Evolutionary conservation across 37 sponge, comb jelly and placozoan genomes (phyloP).

Genomic region (Cliona cf. orientalis): DNA sequence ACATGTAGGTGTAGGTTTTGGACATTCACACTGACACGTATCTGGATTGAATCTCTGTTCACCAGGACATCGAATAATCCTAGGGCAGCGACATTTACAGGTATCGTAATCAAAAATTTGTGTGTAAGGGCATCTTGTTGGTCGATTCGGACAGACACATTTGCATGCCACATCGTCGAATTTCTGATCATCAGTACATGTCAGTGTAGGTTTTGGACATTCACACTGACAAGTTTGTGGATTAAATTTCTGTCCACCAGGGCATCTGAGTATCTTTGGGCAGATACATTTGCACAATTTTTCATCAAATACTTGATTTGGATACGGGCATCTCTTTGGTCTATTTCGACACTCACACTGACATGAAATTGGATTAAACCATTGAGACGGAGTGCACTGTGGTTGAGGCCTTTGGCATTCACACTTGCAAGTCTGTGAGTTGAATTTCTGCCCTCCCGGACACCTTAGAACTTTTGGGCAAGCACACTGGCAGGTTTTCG

Average conservation of each 20-base stretch:
- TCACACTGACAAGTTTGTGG: slow-evolving; percentile 26
- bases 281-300: slow-evolving; percentile 35
- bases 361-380: not conserved
- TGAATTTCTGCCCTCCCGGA: no score
- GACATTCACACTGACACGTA: slow-evolving; percentile 36
- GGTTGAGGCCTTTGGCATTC: not conserved
- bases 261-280: slow-evolving; percentile 1
- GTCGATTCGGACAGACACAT: slow-evolving; percentile 23
- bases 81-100: slow-evolving; percentile 19
- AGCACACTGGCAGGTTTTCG: no score
- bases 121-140: not conserved
- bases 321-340: not conserved
- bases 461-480: no score
- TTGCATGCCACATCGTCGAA: slow-evolving; percentile 17
- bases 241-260: slow-evolving; percentile 7
- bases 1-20: no score
- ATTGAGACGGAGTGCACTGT: not conserved
- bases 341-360: not conserved
- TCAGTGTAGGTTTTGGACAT: slow-evolving; percentile 7
- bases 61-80: not conserved
- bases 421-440: no score
- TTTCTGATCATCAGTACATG: slow-evolving; percentile 10
- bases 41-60: slow-evolving; percentile 29
- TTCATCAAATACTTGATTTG: slow-evolving; percentile 17
- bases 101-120: slow-evolving; percentile 8